phyloP scores from a whole-genome alignment of 2,113 vertebrate genomes.

The Pagrus major region DNA sequence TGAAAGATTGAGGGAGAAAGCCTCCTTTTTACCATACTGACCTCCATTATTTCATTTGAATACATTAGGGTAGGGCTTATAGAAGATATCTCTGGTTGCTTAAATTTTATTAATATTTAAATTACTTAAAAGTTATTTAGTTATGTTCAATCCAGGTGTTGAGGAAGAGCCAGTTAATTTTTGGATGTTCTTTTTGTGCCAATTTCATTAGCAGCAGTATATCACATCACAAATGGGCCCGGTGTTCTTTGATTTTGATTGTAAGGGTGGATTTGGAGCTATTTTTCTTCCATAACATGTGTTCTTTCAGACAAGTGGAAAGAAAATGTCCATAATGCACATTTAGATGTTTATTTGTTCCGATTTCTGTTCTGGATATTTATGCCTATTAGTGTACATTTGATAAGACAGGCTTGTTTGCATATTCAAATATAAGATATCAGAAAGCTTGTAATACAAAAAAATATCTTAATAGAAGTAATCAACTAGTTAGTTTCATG shows the following conservation, averaged over 20 bases:
- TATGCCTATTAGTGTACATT: too few species aligned
- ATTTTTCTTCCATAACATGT: too few species aligned
- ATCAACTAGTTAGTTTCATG: too few species aligned
- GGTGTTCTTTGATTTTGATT: not conserved
- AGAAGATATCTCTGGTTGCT: not conserved
- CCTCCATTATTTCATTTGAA: conserved; percentile 15
- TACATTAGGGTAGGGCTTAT: not conserved
- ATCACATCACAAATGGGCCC: not conserved
- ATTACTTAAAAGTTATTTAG: not conserved
- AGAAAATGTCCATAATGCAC: too few species aligned
- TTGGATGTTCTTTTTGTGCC: not conserved
- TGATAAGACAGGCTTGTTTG: too few species aligned
- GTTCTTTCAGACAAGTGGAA: too few species aligned
- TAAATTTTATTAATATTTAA: not conserved
- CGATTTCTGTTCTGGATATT: too few species aligned
- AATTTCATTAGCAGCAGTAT: not conserved
- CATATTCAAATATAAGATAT: too few species aligned
- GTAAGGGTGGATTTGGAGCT: too few species aligned
- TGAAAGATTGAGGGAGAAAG: not conserved
- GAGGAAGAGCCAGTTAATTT: not conserved
- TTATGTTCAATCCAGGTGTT: not conserved
- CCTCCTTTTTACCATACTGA: not conserved
- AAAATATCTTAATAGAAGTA: too few species aligned
- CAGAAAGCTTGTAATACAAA: too few species aligned
- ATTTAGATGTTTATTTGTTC: too few species aligned